Evolutionary conservation across 2,888 invertebrate species (phyloP).

Genomic region (Penaeus monodon): DNA sequence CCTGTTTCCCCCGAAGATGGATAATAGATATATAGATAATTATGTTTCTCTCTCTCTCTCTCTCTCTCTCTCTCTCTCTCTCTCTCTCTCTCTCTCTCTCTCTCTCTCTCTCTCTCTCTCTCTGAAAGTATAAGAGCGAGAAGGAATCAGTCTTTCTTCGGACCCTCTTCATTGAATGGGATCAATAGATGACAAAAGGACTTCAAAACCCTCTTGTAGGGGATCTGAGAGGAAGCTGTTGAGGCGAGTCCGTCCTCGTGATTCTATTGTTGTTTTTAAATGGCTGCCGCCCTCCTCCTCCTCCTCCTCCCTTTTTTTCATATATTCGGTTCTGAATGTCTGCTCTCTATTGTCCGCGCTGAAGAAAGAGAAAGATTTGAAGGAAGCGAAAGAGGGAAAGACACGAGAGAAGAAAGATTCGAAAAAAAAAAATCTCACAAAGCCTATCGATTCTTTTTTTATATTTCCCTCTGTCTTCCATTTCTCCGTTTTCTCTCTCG

Average conservation of each 20-base stretch:
- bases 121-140: neutral
- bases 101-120: no score
- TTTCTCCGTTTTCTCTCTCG: no score
- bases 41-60: no score
- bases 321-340: neutral
- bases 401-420: no score
- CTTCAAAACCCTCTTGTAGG: neutral
- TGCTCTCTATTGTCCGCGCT: neutral
- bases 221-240: neutral
- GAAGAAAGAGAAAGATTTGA: neutral
- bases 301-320: neutral
- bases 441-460: no score
- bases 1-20: no score
- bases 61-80: no score
- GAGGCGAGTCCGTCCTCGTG: neutral
- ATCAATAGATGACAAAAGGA: conserved; percentile 35
- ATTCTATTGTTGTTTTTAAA: neutral
- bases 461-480: no score
- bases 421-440: no score
- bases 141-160: neutral
- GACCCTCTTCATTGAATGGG: conserved; percentile 29
- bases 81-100: no score
- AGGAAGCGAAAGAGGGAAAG: no score
- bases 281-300: conserved; percentile 8
- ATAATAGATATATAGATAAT: no score